A percentile compares a stretch with the other conserved stretches of the same genome.
Conservation (phyloP, 2,113 vertebrate genomes). For the Bungarus multicinctus region DNA sequence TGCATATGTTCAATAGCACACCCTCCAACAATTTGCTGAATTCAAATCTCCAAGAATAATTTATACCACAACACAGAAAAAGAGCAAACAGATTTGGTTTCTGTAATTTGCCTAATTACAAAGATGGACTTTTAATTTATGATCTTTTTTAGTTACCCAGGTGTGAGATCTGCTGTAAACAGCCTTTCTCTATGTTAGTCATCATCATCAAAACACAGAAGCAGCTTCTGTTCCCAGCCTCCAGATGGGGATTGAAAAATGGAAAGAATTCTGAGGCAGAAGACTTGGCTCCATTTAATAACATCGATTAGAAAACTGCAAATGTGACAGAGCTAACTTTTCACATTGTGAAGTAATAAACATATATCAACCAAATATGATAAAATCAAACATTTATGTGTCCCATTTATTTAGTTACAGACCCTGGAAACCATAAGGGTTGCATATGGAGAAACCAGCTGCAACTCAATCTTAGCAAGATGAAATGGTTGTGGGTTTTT, state of each 20-base stretch:
- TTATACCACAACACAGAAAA: neutral
- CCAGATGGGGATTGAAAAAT: neutral
- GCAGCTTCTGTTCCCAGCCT: neutral
- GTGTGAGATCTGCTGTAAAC: neutral
- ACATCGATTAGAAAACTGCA: neutral
- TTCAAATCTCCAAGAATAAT: neutral
- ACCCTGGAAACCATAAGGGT: neutral
- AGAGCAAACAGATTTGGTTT: neutral
- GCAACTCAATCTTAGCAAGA: neutral
- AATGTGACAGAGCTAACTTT: neutral
- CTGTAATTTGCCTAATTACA: neutral
- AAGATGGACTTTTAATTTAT: neutral
- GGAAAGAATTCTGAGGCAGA: neutral
- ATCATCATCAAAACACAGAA: neutral
- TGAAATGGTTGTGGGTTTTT: neutral
- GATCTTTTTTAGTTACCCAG: neutral
- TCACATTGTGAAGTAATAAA: neutral
- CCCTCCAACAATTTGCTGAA: neutral
- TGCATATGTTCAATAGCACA: neutral
- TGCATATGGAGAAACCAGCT: neutral
- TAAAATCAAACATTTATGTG: neutral
- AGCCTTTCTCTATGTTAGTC: neutral
- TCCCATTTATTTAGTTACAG: neutral
- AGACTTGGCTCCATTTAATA: neutral
- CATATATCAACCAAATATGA: neutral